These are phyloP conservation scores for Poeciliopsis gracilis DNA, from an alignment of 2,797 vertebrate genomes.

Conservation along the genomic window DNA sequence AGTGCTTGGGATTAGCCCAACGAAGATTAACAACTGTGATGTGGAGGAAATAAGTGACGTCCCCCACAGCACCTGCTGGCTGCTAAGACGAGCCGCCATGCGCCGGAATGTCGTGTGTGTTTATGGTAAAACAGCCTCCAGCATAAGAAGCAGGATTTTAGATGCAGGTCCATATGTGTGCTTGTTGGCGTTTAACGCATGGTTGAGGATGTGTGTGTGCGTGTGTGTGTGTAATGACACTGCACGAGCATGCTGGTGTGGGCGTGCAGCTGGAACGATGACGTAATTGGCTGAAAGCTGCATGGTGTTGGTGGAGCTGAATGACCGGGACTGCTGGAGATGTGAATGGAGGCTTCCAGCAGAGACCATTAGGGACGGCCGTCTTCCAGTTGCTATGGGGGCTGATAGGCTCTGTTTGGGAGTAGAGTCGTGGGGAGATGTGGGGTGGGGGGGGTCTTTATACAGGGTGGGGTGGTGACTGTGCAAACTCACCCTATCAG, in stretches of 20 bases:
- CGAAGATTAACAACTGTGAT: conserved; percentile 27
- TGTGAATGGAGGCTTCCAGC: conserved; percentile 61
- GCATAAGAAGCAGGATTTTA: conserved; percentile 3
- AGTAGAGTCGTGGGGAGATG: conserved; percentile 17
- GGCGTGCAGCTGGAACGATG: conserved; percentile 62
- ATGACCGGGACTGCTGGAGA: conserved; percentile 25
- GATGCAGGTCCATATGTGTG: conserved; percentile 4
- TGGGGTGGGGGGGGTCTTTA: conserved; percentile 35
- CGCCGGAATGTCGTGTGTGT: conserved; percentile 4
- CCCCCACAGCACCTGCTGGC: conserved; percentile 14
- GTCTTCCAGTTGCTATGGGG: conserved; percentile 56
- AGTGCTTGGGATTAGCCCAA: conserved; percentile 23
- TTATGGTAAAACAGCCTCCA: conserved; percentile 33
- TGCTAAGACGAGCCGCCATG: conserved; percentile 6
- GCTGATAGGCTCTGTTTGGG: conserved; percentile 8
- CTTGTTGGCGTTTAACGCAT: conserved; percentile 24
- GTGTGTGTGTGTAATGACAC: conserved; percentile 41
- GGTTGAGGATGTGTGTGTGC: conserved; percentile 22
- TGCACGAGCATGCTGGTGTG: conserved; percentile 43
- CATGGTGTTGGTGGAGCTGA: conserved; percentile 23
- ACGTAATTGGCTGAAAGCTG: conserved; percentile 61
- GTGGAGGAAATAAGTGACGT: conserved; percentile 27
- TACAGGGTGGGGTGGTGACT: conserved; percentile 58
- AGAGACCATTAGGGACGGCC: conserved; percentile 34
- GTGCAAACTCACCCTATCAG: conserved; percentile 65